Evolutionary conservation across 2,888 invertebrate genomes (phyloP).

Genomic region (Buathra laborator): DNA sequence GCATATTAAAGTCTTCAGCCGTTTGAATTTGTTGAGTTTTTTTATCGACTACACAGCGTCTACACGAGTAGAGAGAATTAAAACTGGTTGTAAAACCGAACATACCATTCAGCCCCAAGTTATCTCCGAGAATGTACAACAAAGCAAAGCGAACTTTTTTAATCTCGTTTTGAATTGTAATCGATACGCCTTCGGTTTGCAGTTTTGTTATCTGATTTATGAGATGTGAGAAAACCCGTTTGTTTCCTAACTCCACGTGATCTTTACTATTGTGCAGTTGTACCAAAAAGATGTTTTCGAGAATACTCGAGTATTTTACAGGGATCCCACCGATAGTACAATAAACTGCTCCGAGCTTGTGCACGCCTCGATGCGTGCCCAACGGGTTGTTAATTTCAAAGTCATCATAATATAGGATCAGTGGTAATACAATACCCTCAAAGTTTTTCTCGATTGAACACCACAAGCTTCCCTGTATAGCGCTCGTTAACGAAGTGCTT

Average conservation of each 20-base stretch:
- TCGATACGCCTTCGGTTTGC: constrained; percentile 50
- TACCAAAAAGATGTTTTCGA: constrained; percentile 49
- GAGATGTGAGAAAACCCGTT: constrained; percentile 41
- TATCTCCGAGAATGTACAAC: constrained; percentile 55
- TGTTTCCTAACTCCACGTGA: constrained; percentile 50
- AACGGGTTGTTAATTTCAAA: constrained; percentile 49
- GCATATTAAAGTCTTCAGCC: constrained; percentile 48
- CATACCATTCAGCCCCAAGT: constrained; percentile 62
- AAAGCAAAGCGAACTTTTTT: constrained; percentile 54
- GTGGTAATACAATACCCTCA: constrained; percentile 34
- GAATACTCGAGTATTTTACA: constrained; percentile 35
- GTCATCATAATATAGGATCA: constrained; percentile 44
- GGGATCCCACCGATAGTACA: constrained; percentile 45
- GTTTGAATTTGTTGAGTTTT: constrained; percentile 55
- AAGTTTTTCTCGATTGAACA: constrained; percentile 54
- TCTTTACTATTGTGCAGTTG: constrained; percentile 35
- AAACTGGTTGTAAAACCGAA: constrained; percentile 62
- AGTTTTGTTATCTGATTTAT: constrained; percentile 42
- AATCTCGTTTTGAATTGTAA: constrained; percentile 14
- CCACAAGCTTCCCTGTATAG: constrained; percentile 39
- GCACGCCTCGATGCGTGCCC: constrained; percentile 32
- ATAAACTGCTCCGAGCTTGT: constrained; percentile 56
- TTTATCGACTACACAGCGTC: constrained; percentile 70
- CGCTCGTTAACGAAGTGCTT: constrained; percentile 16
- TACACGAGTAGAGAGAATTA: constrained; percentile 66